Conservation (phyloP, 2,797 vertebrate species). For the Hemitrygon akajei region DNA sequence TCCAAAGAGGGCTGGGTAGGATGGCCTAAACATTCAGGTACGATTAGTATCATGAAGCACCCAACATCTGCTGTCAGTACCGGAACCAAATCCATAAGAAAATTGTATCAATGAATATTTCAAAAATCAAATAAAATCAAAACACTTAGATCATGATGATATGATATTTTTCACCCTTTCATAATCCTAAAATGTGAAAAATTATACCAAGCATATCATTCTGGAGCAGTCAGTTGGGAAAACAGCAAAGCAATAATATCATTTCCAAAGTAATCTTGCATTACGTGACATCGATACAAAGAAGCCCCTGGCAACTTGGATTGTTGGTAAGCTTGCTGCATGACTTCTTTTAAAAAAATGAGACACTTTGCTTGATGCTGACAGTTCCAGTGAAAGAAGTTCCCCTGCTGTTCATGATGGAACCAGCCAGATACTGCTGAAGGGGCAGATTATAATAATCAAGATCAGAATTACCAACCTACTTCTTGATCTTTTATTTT, state of each 20-base stretch:
- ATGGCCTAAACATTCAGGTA: neutral
- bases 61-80: neutral
- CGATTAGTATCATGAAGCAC: neutral
- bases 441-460: conserved; percentile 27
- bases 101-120: neutral
- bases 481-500: conserved; percentile 25
- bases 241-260: neutral
- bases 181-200: neutral
- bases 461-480: conserved; percentile 26
- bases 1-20: neutral
- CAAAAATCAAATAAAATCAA: neutral
- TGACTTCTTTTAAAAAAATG: neutral
- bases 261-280: neutral
- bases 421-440: conserved; percentile 21
- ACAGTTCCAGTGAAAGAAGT: conserved; percentile 4
- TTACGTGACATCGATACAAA: conserved; percentile 1
- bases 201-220: neutral
- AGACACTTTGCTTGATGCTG: neutral
- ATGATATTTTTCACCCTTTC: conserved; percentile 10
- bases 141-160: neutral
- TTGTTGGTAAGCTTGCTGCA: conserved; percentile 3
- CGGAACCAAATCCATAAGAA: neutral
- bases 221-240: neutral
- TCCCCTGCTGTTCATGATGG: neutral
- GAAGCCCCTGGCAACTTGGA: neutral